These are phyloP conservation scores for Eubucco bourcierii DNA, from an alignment of 2,113 vertebrate species.

Conservation along the genomic window DNA sequence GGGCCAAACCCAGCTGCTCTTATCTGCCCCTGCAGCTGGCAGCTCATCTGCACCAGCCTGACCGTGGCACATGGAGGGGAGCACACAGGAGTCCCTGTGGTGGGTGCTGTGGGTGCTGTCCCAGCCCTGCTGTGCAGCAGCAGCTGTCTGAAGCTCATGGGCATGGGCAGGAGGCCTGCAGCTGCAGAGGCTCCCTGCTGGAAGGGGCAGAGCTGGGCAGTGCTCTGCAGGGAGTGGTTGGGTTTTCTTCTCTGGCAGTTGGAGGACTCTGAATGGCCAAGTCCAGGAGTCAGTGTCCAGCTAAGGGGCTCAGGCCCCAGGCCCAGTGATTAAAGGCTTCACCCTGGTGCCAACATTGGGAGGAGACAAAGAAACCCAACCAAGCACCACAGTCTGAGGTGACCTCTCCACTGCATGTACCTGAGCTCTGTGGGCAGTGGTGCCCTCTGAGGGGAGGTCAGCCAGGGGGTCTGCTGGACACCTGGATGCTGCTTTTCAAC, in stretches of 20 bases:
- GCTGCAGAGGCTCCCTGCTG: background rate
- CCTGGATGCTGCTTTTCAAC: background rate
- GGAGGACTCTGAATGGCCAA: background rate
- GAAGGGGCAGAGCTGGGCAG: background rate
- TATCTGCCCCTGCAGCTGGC: background rate
- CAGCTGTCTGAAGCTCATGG: rapidly evolving
- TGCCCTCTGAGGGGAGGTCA: background rate
- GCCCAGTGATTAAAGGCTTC: background rate
- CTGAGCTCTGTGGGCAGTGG: background rate
- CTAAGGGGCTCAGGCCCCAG: background rate
- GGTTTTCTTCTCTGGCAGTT: background rate
- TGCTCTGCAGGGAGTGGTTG: background rate
- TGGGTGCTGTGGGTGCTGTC: rapidly evolving
- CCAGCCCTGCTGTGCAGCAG: rapidly evolving
- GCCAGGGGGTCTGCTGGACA: background rate
- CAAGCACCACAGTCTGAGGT: background rate
- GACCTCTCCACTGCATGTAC: rapidly evolving
- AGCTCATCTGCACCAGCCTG: background rate
- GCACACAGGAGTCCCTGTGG: rapidly evolving
- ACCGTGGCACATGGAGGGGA: rapidly evolving
- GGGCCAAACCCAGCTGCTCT: background rate
- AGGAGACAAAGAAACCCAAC: background rate
- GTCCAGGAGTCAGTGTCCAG: background rate
- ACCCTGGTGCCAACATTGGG: background rate
- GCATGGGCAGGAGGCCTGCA: background rate